Evolutionary conservation across 2,888 invertebrate genomes (phyloP).

Genomic region (Plebejus argus): DNA sequence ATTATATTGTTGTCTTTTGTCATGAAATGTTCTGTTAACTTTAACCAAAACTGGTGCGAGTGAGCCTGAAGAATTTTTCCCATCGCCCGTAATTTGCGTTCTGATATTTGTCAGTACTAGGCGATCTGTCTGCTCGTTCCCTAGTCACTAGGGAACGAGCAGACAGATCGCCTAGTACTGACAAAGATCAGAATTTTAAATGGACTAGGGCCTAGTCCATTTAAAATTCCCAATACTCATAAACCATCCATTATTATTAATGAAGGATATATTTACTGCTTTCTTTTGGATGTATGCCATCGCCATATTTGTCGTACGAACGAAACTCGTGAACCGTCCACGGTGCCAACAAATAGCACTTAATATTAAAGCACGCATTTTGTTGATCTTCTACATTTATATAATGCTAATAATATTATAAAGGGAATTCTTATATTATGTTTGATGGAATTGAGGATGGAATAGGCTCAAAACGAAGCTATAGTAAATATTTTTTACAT

Average conservation of each 20-base stretch:
- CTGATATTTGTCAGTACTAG: neutral
- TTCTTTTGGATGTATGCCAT: constrained; percentile 23
- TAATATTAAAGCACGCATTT: neutral
- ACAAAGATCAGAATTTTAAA: neutral
- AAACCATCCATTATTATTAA: neutral
- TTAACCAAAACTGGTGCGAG: too few species aligned
- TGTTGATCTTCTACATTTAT: too few species aligned
- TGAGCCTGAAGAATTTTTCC: too few species aligned
- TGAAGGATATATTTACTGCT: neutral
- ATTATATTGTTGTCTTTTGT: too few species aligned
- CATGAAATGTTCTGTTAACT: too few species aligned
- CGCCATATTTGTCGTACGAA: constrained; percentile 15
- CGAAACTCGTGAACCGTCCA: neutral
- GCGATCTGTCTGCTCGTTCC: neutral
- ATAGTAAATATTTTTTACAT: too few species aligned
- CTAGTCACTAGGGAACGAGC: neutral
- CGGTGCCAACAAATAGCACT: constrained; percentile 7
- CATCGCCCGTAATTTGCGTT: neutral
- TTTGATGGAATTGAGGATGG: too few species aligned
- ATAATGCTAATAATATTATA: too few species aligned
- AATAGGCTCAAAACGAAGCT: too few species aligned
- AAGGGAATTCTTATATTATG: too few species aligned
- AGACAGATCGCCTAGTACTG: neutral
- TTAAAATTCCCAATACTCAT: neutral
- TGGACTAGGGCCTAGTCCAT: too few species aligned